Evolutionary conservation across 1,140 invertebrate genomes (phyloP).

Genomic region (Pantala flavescens): DNA sequence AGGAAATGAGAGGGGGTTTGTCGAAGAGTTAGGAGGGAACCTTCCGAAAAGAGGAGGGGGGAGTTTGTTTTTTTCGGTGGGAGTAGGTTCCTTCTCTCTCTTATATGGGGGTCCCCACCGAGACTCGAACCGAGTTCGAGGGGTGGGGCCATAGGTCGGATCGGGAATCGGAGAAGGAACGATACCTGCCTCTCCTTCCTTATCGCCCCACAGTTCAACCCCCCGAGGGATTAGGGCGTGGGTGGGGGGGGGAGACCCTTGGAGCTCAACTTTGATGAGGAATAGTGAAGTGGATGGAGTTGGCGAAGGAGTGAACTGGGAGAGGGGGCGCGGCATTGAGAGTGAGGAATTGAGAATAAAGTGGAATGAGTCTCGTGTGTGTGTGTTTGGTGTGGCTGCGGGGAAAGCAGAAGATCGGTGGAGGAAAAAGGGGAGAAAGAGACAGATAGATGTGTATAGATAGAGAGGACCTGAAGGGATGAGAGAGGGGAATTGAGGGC

Average conservation of each 20-base stretch:
- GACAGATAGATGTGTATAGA: too few species aligned
- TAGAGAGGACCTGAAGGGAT: not conserved
- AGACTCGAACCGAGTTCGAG: not conserved
- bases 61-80: too few species aligned
- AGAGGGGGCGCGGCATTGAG: not conserved
- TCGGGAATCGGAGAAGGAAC: not conserved
- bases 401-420: too few species aligned
- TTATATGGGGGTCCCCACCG: not conserved
- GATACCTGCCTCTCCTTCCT: not conserved
- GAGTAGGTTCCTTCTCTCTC: not conserved
- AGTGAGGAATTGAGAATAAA: constrained; percentile 7
- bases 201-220: not conserved
- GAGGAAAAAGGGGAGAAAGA: too few species aligned
- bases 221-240: not conserved
- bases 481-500: not conserved
- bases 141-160: not conserved
- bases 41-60: not conserved
- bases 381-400: too few species aligned
- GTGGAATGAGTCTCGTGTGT: not conserved
- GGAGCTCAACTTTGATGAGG: not conserved
- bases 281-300: not conserved
- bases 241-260: not conserved
- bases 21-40: not conserved
- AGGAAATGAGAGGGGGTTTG: not conserved
- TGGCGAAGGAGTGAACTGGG: not conserved